A percentile compares a stretch with the other conserved stretches of the same genome.
phyloP scores from a whole-genome alignment of 2,888 invertebrate genomes.

The Drosophila parthenogenetica region DNA sequence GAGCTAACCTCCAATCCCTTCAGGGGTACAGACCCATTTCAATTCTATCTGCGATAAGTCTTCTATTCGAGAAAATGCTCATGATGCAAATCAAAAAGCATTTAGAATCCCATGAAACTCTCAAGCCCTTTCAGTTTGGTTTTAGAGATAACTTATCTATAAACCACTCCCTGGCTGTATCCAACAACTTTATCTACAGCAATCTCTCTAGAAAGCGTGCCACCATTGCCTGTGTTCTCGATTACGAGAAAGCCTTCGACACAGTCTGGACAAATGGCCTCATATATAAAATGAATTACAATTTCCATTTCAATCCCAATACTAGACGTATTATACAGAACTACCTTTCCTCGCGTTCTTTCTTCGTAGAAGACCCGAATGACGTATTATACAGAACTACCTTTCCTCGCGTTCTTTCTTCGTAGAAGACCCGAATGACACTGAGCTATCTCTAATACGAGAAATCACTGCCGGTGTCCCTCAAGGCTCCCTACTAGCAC shows the following conservation, averaged over 20 bases:
- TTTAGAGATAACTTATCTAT: constrained; percentile 2
- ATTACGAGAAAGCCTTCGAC: constrained; percentile 32
- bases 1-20: neutral
- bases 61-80: constrained; percentile 4
- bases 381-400: constrained; percentile 12
- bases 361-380: too few species aligned
- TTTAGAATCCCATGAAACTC: neutral
- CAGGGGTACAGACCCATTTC: constrained; percentile 16
- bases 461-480: constrained; percentile 19
- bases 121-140: constrained; percentile 8
- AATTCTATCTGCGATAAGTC: constrained; percentile 13
- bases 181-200: neutral
- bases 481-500: constrained; percentile 21
- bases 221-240: constrained; percentile 21
- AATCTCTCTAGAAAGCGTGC: constrained; percentile 13
- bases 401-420: constrained; percentile 7
- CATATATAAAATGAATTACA: constrained; percentile 19
- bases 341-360: too few species aligned
- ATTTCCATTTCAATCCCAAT: constrained; percentile 3
- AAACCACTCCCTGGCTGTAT: constrained; percentile 9
- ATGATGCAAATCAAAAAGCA: constrained; percentile 13
- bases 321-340: too few species aligned
- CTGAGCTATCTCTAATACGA: neutral
- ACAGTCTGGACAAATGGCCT: constrained; percentile 28
- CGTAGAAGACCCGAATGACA: constrained; percentile 5